Evolutionary conservation across 2,113 vertebrate species (phyloP), one percentile per base, ranked within the genome.

Genomic region (Lepisosteus osseus): DNA sequence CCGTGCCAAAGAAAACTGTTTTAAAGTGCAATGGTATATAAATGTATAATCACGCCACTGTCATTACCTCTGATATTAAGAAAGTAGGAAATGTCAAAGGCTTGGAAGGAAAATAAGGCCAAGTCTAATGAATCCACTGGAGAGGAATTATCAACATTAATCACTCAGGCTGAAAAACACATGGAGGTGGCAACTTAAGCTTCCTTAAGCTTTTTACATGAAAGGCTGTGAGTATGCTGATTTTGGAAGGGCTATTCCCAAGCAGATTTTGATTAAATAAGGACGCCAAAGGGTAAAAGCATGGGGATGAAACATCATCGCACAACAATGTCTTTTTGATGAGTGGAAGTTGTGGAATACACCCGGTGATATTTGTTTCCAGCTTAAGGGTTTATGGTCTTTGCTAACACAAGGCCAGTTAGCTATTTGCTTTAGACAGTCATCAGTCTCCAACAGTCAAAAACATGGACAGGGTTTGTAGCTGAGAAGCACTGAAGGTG

Each of bases 141-240:
- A 89, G 86, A 84, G 83, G 86, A 86, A 86, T 89, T 87, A 88
- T 86, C 81, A 86, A 79, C 88, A 88, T 89, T 88, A 88, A 89
- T 88, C 85, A 91, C 86, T 83, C 82, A 82, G 73, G 80, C 77
- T 70, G 69, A 77, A 59, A 77, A 41, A 76, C 78, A 9, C 56
- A 54, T 57, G 54, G 56, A 69, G 67, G 54, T 69, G 71, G 63
- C 3, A 14, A 63, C 54, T 59, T 67, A 56, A 72, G 54, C 29
- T 42, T 56, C 64, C 57, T 54, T 54, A 67, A 40, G 62, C 45
- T 65, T 54, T 57, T 14, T 42, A 47, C 55, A 56, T 9, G 71
- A 59, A 66, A 67, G 62, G 15, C 42, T n/a, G 14, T 11, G 7
- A 40, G 42, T 43, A 61, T 62, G 41, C 54, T 54, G 43, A 44